Evolutionary conservation across 2,888 invertebrate species (phyloP).

Genomic region (Eupithecia tripunctaria): DNA sequence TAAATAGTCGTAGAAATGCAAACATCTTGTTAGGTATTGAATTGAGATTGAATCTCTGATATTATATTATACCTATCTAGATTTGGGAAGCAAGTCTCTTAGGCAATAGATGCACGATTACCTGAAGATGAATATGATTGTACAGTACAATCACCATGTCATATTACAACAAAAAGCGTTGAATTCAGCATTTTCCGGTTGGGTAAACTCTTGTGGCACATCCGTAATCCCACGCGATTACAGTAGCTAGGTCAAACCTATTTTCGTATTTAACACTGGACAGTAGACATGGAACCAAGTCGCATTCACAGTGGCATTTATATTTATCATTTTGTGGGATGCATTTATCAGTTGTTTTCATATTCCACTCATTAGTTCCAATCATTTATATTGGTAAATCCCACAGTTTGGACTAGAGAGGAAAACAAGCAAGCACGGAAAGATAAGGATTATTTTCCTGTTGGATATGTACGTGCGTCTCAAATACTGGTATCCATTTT

Average conservation of each 20-base stretch:
- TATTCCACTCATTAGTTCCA: neutral
- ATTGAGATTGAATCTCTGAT: neutral
- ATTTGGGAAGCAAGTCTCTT: neutral
- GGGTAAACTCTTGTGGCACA: slow-evolving; percentile 72
- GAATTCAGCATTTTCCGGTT: slow-evolving; percentile 63
- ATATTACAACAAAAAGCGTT: slow-evolving; percentile 51
- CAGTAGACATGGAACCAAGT: slow-evolving; percentile 54
- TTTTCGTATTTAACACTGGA: slow-evolving; percentile 67
- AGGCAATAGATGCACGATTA: neutral
- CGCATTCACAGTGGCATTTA: slow-evolving; percentile 34
- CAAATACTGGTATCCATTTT: slow-evolving; percentile 1
- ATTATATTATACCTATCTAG: neutral
- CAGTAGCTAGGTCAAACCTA: slow-evolving; percentile 68
- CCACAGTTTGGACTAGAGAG: slow-evolving; percentile 25
- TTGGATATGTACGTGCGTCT: slow-evolving; percentile 5
- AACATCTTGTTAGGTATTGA: neutral
- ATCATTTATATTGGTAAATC: slow-evolving; percentile 35
- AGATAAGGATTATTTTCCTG: slow-evolving; percentile 37
- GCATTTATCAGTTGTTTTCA: neutral
- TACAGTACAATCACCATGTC: slow-evolving; percentile 34
- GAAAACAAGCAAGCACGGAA: neutral
- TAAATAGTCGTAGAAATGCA: neutral
- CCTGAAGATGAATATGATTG: neutral
- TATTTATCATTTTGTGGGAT: slow-evolving; percentile 44
- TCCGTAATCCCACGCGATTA: slow-evolving; percentile 69